A percentile compares a stretch with the other conserved stretches of the same genome.
Conservation (phyloP, 2,113 vertebrate genomes). For the Lipophrys pholis region DNA sequence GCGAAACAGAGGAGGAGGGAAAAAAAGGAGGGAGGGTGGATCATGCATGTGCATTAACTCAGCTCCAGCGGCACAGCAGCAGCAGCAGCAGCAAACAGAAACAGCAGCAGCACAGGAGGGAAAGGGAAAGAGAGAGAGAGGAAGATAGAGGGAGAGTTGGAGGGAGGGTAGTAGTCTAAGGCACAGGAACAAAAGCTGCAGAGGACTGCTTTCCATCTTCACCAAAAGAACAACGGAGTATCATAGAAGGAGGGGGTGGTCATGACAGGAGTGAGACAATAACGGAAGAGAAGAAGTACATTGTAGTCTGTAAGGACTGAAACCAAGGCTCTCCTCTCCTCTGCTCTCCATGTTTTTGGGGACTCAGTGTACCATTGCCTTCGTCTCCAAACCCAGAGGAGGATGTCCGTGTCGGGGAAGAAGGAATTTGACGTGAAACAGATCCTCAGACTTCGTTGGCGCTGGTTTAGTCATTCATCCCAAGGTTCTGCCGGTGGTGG, state of each 20-base stretch:
- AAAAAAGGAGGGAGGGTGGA: slow-evolving; percentile 74
- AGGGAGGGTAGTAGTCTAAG: slow-evolving; percentile 75
- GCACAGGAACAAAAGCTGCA: slow-evolving; percentile 82
- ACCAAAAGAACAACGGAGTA: slow-evolving; percentile 76
- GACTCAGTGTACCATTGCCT: slow-evolving; percentile 67
- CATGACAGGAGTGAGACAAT: slow-evolving; percentile 74
- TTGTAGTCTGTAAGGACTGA: slow-evolving; percentile 67
- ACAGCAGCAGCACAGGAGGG: slow-evolving; percentile 70
- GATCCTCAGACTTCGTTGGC: slow-evolving; percentile 96
- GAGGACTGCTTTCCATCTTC: slow-evolving; percentile 73
- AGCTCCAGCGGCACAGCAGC: slow-evolving; percentile 78
- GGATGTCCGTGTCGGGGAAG: slow-evolving; percentile 95
- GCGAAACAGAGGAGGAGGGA: slow-evolving; percentile 69
- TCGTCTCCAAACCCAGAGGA: slow-evolving; percentile 75
- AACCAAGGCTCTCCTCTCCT: slow-evolving; percentile 69
- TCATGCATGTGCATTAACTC: slow-evolving; percentile 86
- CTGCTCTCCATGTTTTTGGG: slow-evolving; percentile 79
- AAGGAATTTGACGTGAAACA: slow-evolving; percentile 99
- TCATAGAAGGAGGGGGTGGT: slow-evolving; percentile 65
- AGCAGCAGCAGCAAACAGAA: slow-evolving; percentile 72
- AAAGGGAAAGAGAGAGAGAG: slow-evolving; percentile 60
- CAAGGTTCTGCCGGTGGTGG: slow-evolving; percentile 86
- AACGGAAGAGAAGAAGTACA: slow-evolving; percentile 66
- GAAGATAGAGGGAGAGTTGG: slow-evolving; percentile 74
- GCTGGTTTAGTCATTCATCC: slow-evolving; percentile 96